Evolutionary conservation across 2,797 vertebrate species (phyloP).

Genomic region (Mormyrus proboscirostris): DNA sequence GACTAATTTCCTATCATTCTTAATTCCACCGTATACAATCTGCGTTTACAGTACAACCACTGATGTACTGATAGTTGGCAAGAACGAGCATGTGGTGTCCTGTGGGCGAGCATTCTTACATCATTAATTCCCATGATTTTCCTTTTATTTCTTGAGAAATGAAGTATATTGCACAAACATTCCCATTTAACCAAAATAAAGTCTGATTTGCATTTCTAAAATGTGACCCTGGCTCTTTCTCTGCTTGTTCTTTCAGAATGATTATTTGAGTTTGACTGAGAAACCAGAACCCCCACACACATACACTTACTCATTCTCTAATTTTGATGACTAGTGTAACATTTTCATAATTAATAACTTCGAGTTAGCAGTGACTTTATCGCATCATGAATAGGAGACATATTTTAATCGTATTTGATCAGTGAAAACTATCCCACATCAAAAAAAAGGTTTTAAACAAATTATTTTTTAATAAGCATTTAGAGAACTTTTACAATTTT

Average conservation of each 20-base stretch:
- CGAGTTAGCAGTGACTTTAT: not conserved
- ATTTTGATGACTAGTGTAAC: not conserved
- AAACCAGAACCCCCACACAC: not conserved
- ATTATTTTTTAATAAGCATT: not conserved
- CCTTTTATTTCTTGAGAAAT: constrained; percentile 56
- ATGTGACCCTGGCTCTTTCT: not conserved
- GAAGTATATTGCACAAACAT: constrained; percentile 73
- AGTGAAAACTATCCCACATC: not conserved
- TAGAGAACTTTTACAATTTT: not conserved
- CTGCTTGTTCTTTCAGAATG: constrained; percentile 19
- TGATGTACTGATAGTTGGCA: not conserved
- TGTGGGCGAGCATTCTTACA: not conserved
- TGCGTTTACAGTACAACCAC: not conserved
- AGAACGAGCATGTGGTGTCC: not conserved
- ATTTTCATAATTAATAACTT: not conserved
- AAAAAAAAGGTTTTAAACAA: not conserved
- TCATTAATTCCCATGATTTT: not conserved
- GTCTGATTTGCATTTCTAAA: constrained; percentile 60
- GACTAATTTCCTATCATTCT: not conserved
- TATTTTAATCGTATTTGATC: not conserved
- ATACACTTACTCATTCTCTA: not conserved
- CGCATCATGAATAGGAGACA: not conserved
- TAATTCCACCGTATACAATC: not conserved
- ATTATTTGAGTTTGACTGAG: not conserved
- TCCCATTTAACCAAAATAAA: constrained; percentile 74